Conservation (phyloP, 1,140 invertebrate genomes). For the Drosophila pallidifrons region DNA sequence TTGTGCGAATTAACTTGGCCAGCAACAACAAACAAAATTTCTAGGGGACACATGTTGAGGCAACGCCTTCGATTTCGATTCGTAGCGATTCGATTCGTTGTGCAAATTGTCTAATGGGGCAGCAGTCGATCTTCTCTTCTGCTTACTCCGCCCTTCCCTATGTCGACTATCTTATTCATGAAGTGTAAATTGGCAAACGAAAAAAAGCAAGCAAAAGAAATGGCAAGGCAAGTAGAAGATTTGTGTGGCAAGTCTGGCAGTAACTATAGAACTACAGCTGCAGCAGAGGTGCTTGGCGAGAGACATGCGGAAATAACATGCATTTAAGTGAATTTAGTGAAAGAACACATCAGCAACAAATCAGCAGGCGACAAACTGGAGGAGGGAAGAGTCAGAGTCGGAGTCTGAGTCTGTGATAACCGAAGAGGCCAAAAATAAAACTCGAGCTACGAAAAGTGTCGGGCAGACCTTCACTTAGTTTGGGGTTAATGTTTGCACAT, state of each 20-base stretch:
- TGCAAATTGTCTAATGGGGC: constrained; percentile 80
- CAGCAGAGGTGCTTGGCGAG: constrained; percentile 48
- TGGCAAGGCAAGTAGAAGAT: constrained; percentile 22
- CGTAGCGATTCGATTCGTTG: constrained; percentile 52
- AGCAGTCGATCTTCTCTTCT: constrained; percentile 25
- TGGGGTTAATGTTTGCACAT: constrained; percentile 52
- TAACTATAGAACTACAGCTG: constrained; percentile 15
- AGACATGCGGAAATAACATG: constrained; percentile 80
- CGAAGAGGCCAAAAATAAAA: constrained; percentile 39
- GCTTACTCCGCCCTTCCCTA: neutral
- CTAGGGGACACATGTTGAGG: constrained; percentile 38
- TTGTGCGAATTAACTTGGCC: constrained; percentile 44
- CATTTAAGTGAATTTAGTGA: constrained; percentile 82
- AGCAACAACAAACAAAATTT: constrained; percentile 49
- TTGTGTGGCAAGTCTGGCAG: constrained; percentile 44
- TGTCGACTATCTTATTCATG: constrained; percentile 71
- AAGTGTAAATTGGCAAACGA: constrained; percentile 75
- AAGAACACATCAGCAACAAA: constrained; percentile 80
- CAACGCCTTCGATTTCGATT: constrained; percentile 11
- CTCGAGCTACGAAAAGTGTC: constrained; percentile 13
- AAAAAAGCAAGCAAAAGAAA: constrained; percentile 31
- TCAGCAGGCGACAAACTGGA: constrained; percentile 43
- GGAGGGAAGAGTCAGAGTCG: neutral
- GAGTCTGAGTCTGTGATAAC: neutral
- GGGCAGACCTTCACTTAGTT: constrained; percentile 51